These are phyloP conservation scores for Smittia aterrima DNA, from an alignment of 2,888 invertebrate genomes.

Conservation along the genomic window DNA sequence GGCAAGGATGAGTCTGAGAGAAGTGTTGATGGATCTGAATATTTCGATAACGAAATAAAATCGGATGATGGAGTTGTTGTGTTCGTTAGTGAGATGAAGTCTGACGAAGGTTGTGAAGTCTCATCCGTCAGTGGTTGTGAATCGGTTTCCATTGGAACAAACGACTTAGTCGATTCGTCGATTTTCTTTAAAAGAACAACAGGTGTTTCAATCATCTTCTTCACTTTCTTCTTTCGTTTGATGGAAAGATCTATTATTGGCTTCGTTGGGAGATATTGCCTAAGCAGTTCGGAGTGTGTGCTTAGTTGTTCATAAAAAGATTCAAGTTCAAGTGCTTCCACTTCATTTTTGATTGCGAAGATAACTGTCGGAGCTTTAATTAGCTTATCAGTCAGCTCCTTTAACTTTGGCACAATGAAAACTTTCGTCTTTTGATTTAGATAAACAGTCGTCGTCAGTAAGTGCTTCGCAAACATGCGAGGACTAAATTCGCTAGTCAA, in stretches of 20 bases:
- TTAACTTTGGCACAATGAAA: slow-evolving; percentile 14
- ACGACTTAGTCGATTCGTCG: background rate
- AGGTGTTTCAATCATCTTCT: background rate
- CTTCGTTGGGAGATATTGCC: background rate
- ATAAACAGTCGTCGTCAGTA: background rate
- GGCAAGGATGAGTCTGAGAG: background rate
- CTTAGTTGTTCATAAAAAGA: background rate
- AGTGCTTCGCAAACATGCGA: slow-evolving; percentile 15
- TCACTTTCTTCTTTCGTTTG: slow-evolving; percentile 8
- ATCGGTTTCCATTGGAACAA: background rate
- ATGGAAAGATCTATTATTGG: background rate
- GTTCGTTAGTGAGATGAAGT: background rate
- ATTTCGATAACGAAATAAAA: slow-evolving; percentile 6
- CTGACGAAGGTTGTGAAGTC: background rate
- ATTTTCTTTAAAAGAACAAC: background rate
- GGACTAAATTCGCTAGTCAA: slow-evolving; percentile 6
- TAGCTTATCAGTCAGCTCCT: slow-evolving; percentile 8
- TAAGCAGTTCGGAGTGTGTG: background rate
- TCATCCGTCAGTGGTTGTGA: background rate
- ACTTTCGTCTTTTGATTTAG: background rate
- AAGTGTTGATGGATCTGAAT: background rate
- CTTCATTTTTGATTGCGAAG: background rate
- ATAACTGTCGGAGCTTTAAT: slow-evolving; percentile 2
- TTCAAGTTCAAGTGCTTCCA: background rate
- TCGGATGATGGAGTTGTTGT: background rate